A percentile compares a stretch with the other conserved stretches of the same genome.
phyloP scores from a whole-genome alignment of 2,797 vertebrate genomes.

The Sebastes melanostomus region DNA sequence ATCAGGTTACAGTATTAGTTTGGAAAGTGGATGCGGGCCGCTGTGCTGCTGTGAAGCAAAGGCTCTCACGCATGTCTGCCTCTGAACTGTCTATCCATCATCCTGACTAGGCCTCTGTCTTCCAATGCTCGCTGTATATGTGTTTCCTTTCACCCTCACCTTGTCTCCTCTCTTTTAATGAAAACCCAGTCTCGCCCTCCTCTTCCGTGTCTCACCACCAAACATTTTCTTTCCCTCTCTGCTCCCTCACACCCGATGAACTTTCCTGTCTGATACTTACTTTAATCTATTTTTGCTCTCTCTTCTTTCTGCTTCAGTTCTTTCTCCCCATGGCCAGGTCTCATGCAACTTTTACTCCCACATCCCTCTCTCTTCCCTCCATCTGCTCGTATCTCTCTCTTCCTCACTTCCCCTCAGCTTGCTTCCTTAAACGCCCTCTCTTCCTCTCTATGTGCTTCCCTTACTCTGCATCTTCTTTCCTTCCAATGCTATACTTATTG shows the following conservation, averaged over 20 bases:
- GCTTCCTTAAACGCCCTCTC: constrained; percentile 21
- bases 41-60: constrained; percentile 33
- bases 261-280: constrained; percentile 61
- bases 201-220: constrained; percentile 13
- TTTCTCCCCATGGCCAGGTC: constrained; percentile 70
- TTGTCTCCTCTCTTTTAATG: constrained; percentile 36
- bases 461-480: constrained; percentile 11
- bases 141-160: constrained; percentile 32
- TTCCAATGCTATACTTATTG: background rate
- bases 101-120: constrained; percentile 33
- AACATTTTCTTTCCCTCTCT: background rate
- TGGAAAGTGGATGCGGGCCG: constrained; percentile 49
- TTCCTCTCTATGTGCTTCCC: background rate
- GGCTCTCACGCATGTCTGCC: constrained; percentile 55
- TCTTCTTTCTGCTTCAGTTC: constrained; percentile 71
- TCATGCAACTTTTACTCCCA: constrained; percentile 81
- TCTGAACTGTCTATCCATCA: constrained; percentile 69
- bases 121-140: background rate
- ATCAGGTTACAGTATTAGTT: constrained; percentile 67
- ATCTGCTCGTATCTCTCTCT: constrained; percentile 60
- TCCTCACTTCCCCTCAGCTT: constrained; percentile 32
- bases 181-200: constrained; percentile 24
- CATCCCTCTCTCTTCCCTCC: constrained; percentile 58
- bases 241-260: constrained; percentile 49
- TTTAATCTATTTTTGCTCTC: constrained; percentile 74